These are phyloP conservation scores for Cordilura impudica DNA, from an alignment of 2,888 invertebrate species.

Conservation along the genomic window DNA sequence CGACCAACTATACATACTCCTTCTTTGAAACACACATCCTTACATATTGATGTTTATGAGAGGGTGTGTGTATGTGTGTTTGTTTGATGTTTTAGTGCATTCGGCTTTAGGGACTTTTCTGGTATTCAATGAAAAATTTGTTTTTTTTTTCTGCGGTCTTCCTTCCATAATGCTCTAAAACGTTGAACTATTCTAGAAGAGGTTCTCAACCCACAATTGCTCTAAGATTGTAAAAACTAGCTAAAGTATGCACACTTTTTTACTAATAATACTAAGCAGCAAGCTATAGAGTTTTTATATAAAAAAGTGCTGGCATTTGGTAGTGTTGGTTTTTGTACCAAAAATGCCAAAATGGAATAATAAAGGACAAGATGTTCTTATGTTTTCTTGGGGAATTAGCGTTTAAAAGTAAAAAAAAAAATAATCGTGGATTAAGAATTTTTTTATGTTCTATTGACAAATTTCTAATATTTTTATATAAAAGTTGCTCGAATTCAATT, in stretches of 20 bases:
- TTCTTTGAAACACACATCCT: too few relatives aligned
- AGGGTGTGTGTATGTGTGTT: not conserved
- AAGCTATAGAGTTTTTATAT: too few relatives aligned
- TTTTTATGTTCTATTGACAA: too few relatives aligned
- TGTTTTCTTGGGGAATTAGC: too few relatives aligned
- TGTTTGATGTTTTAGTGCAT: conserved; percentile 38
- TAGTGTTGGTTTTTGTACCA: too few relatives aligned
- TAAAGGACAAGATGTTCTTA: too few relatives aligned
- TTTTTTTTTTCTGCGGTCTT: not conserved
- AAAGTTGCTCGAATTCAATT: too few relatives aligned
- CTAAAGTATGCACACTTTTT: not conserved
- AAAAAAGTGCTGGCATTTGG: not conserved
- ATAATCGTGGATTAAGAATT: too few relatives aligned
- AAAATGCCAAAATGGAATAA: too few relatives aligned
- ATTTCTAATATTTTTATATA: too few relatives aligned
- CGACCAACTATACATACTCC: not conserved
- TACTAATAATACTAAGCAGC: conserved; percentile 7
- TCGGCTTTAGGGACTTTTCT: conserved; percentile 37
- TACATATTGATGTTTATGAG: not conserved
- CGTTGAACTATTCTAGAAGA: not conserved
- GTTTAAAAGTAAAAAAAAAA: too few relatives aligned
- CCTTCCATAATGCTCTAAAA: not conserved
- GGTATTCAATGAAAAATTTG: conserved; percentile 1
- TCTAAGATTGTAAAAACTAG: conserved; percentile 3
- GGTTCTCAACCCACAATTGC: conserved; percentile 26